Evolutionary conservation across 2,113 vertebrate species (phyloP).

Genomic region (mouse (Mus musculus)): GRCm39 chr13:97267001-97267500

Average conservation of each 20-base stretch:
- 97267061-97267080: slow-evolving; percentile 26
- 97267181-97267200: neutral
- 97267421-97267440: neutral
- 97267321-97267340: neutral
- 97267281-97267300: neutral
- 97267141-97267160: neutral
- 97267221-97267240: neutral
- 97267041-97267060: neutral
- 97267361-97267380: neutral
- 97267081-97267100: slow-evolving; percentile 16
- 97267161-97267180: neutral
- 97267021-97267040: neutral
- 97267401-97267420: neutral
- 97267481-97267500: slow-evolving; percentile 15
- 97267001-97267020: neutral
- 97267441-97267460: slow-evolving; percentile 20
- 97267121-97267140: neutral
- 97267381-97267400: neutral
- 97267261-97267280: slow-evolving; percentile 8
- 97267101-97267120: slow-evolving; percentile 10
- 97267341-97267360: slow-evolving; percentile 4
- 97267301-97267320: neutral
- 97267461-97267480: neutral
- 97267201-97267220: neutral
- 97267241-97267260: neutral